Evolutionary conservation across 30 jellyfish, hydroid and myxozoan species (phyloP).

Genomic region (Cassiopea andromeda): DNA sequence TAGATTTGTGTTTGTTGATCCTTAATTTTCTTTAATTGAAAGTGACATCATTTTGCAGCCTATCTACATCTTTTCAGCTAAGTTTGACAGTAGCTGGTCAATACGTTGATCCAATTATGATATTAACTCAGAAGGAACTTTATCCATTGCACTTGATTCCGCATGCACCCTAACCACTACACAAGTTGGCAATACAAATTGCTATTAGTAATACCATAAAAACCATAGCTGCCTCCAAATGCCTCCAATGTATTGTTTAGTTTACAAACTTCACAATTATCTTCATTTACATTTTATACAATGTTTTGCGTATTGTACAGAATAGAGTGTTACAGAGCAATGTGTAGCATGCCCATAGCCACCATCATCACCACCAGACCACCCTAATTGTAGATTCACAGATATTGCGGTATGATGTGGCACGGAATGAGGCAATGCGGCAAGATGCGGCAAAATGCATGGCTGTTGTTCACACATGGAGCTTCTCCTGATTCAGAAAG

Average conservation of each 20-base stretch:
- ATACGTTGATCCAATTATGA: conserved; percentile 57
- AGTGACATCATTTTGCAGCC: conserved; percentile 2
- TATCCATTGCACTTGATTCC: conserved; percentile 42
- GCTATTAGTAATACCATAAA: not conserved
- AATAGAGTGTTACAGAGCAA: not conserved
- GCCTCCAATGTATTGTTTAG: not conserved
- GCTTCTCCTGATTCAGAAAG: no score
- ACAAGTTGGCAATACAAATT: conserved; percentile 7
- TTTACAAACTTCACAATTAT: not conserved
- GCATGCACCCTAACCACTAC: conserved; percentile 37
- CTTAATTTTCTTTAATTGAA: conserved; percentile 34
- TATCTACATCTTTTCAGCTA: conserved; percentile 33
- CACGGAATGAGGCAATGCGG: no score
- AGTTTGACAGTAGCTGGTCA: conserved; percentile 17
- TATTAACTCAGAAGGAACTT: conserved; percentile 32
- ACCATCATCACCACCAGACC: not conserved
- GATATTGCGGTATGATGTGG: no score
- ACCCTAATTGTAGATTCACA: no score
- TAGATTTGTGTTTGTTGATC: conserved; percentile 30
- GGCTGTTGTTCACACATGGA: no score
- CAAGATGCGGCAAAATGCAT: no score
- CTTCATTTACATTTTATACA: not conserved
- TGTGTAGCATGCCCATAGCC: not conserved
- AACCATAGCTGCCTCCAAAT: not conserved
- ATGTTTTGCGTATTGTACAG: not conserved